phyloP scores from a whole-genome alignment of 2,113 vertebrate species.

The Arothron firmamentum region DNA sequence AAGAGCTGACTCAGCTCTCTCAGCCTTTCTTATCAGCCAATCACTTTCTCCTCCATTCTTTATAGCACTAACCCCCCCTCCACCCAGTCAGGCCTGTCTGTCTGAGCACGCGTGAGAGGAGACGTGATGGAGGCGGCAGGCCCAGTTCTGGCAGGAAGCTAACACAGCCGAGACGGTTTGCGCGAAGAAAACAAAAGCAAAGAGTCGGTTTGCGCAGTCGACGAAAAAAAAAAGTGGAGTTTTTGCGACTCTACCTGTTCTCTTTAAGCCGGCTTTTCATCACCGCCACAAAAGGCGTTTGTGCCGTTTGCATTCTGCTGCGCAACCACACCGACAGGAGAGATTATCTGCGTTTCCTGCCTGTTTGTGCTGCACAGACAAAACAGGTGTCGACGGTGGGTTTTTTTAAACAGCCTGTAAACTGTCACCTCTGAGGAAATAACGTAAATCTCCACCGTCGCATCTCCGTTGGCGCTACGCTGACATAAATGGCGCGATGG shows the following conservation, averaged over 20 bases:
- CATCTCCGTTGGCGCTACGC: no score
- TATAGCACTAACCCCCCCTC: slow-evolving; percentile 9
- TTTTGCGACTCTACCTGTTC: neutral
- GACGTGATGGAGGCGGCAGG: neutral
- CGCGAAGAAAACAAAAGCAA: neutral
- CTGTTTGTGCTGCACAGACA: slow-evolving; percentile 11
- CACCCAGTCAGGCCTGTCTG: slow-evolving; percentile 33
- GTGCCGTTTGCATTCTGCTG: slow-evolving; percentile 20
- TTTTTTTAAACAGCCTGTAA: neutral
- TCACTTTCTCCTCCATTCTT: slow-evolving; percentile 26
- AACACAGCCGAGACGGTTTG: no score
- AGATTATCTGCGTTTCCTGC: slow-evolving; percentile 6
- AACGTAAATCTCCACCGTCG: no score
- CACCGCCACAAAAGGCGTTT: neutral
- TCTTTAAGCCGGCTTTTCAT: neutral
- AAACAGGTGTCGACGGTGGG: slow-evolving; percentile 1
- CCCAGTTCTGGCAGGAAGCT: no score
- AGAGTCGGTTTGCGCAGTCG: neutral
- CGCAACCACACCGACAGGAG: neutral
- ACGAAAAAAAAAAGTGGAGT: neutral
- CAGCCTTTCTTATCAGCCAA: slow-evolving; percentile 51
- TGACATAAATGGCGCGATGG: no score
- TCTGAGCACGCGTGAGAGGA: slow-evolving; percentile 42
- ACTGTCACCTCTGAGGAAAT: neutral
- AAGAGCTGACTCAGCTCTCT: slow-evolving; percentile 61